phyloP scores from a whole-genome alignment of 2,113 vertebrate genomes.

The Petrocephalus zakoni region DNA sequence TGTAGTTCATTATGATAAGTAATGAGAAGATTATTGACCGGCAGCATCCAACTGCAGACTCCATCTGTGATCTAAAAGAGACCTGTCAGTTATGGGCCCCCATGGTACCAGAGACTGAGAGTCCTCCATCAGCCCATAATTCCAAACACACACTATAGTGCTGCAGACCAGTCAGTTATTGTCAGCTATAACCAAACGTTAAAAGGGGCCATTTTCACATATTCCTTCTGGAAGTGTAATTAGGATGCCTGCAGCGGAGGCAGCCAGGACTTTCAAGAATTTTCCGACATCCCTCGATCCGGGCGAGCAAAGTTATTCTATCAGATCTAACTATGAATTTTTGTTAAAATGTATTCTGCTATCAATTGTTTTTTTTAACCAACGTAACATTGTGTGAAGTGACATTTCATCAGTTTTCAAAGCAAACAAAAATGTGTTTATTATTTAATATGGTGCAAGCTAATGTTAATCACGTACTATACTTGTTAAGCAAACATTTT shows the following conservation, averaged over 20 bases:
- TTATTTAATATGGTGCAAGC: background rate
- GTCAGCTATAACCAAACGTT: background rate
- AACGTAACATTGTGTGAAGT: background rate
- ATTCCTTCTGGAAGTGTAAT: background rate
- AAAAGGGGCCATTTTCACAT: background rate
- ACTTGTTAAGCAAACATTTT: background rate
- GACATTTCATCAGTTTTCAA: background rate
- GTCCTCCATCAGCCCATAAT: slow-evolving; percentile 1
- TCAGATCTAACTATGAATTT: background rate
- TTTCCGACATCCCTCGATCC: background rate
- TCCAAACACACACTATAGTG: background rate
- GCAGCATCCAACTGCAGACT: slow-evolving; percentile 58
- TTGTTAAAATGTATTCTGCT: background rate
- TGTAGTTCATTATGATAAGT: slow-evolving; percentile 72
- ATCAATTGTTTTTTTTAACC: background rate
- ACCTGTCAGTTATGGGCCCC: slow-evolving; percentile 38
- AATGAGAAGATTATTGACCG: slow-evolving; percentile 70
- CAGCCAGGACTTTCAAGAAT: background rate
- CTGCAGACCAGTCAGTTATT: background rate
- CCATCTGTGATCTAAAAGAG: slow-evolving; percentile 52
- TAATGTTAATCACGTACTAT: background rate
- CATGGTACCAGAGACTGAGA: slow-evolving; percentile 25
- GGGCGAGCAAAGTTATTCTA: no score
- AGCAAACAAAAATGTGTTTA: background rate
- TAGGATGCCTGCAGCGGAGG: background rate